Conservation (phyloP, 1,140 invertebrate species). For the Sitobion miscanthi region DNA sequence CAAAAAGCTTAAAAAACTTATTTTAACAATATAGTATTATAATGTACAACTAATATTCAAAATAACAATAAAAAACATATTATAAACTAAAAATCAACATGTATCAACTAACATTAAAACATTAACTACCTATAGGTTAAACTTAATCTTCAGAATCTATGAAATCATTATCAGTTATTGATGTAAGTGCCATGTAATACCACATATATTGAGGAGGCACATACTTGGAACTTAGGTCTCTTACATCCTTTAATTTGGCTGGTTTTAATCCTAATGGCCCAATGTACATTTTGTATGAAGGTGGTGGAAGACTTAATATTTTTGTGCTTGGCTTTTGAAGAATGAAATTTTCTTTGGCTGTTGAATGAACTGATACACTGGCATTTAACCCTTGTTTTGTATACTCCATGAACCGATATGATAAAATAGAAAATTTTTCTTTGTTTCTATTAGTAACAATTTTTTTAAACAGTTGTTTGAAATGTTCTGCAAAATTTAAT, state of each 20-base stretch:
- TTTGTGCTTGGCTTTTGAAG: background rate
- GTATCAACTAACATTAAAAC: no score
- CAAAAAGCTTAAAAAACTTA: no score
- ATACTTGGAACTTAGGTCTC: conserved; percentile 4
- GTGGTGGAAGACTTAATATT: background rate
- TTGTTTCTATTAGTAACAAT: background rate
- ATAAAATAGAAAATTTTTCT: conserved; percentile 9
- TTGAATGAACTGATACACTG: conserved; percentile 16
- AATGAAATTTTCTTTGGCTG: conserved; percentile 25
- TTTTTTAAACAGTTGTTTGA: background rate
- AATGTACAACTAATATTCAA: no score
- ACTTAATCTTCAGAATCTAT: background rate
- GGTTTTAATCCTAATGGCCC: background rate
- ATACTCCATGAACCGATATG: background rate
- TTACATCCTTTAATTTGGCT: conserved; percentile 22
- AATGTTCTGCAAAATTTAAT: conserved; percentile 22
- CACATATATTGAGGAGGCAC: conserved; percentile 58
- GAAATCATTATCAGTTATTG: background rate
- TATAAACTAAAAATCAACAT: no score
- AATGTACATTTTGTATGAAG: background rate
- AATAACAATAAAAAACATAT: no score
- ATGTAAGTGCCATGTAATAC: conserved; percentile 58
- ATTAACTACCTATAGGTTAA: no score
- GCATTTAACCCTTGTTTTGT: background rate
- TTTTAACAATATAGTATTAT: no score